Conservation (phyloP, 1,140 invertebrate genomes). For the Anagrus nilaparvatae region DNA sequence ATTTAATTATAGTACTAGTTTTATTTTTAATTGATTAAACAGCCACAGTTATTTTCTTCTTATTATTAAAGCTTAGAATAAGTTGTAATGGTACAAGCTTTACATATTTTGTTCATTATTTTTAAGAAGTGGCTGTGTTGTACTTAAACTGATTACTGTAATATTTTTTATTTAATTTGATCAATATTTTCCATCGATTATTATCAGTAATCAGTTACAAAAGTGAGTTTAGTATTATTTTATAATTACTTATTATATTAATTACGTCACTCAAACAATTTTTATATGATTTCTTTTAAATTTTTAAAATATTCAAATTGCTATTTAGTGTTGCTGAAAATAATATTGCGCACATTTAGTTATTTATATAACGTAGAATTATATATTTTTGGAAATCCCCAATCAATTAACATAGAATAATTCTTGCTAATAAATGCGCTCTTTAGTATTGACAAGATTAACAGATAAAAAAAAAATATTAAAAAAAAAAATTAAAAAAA, state of each 20-base stretch:
- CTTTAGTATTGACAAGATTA: constrained; percentile 32
- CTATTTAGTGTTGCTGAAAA: constrained; percentile 12
- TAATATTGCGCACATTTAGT: constrained; percentile 11
- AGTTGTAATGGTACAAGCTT: constrained; percentile 3
- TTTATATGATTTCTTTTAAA: not conserved
- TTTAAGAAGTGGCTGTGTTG: constrained; percentile 13
- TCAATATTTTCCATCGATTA: not conserved
- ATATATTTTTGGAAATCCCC: constrained; percentile 18
- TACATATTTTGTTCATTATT: constrained; percentile 3
- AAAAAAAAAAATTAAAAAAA: constrained; percentile 21
- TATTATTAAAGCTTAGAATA: no score
- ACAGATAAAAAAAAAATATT: constrained; percentile 23
- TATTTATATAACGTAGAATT: constrained; percentile 5
- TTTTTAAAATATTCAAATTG: constrained; percentile 2
- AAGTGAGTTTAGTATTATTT: constrained; percentile 15
- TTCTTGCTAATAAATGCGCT: constrained; percentile 32
- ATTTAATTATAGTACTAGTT: constrained; percentile 13
- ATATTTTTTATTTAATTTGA: constrained; percentile 3
- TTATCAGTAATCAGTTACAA: constrained; percentile 11
- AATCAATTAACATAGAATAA: constrained; percentile 30
- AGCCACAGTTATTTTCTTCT: no score
- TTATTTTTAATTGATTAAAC: constrained; percentile 2
- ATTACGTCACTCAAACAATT: constrained; percentile 9
- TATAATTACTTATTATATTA: constrained; percentile 11
- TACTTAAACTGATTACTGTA: constrained; percentile 17